Evolutionary conservation across 2,113 vertebrate species (phyloP).

Genomic region (Calyptomena viridis): DNA sequence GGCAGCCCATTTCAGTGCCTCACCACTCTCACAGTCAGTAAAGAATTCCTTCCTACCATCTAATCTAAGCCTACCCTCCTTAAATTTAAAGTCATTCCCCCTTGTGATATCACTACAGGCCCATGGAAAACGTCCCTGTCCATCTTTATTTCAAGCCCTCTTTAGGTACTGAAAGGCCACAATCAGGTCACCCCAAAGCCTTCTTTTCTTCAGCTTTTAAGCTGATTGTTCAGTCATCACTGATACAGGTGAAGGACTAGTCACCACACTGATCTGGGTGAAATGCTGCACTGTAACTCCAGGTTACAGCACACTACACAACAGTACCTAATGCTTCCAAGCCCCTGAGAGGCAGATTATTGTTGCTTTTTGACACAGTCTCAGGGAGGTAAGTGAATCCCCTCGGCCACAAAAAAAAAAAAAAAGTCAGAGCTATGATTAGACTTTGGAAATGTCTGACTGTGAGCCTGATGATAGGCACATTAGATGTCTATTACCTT

Average conservation of each 20-base stretch:
- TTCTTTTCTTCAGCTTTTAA: not conserved
- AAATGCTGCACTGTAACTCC: not conserved
- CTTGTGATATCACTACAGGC: not conserved
- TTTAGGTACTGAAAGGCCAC: not conserved
- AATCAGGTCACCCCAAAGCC: not conserved
- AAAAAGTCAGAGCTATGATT: not conserved
- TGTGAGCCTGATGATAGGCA: not conserved
- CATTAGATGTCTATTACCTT: not conserved
- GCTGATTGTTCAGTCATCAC: not conserved
- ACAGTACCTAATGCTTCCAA: not conserved
- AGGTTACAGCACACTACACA: not conserved
- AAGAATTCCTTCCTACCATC: not conserved
- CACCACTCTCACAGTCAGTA: not conserved
- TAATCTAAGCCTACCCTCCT: not conserved
- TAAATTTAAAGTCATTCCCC: not conserved
- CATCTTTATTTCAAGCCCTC: not conserved
- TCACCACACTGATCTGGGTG: not conserved
- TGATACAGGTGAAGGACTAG: not conserved
- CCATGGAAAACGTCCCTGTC: not conserved
- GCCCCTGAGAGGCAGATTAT: not conserved
- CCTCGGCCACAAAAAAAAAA: not conserved
- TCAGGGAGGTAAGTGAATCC: not conserved
- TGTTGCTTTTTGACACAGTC: not conserved
- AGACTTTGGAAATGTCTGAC: not conserved
- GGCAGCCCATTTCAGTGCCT: not conserved